Base-by-base conservation (phyloP, 2,888 invertebrate genomes). In the Oeneis ivallda region DNA sequence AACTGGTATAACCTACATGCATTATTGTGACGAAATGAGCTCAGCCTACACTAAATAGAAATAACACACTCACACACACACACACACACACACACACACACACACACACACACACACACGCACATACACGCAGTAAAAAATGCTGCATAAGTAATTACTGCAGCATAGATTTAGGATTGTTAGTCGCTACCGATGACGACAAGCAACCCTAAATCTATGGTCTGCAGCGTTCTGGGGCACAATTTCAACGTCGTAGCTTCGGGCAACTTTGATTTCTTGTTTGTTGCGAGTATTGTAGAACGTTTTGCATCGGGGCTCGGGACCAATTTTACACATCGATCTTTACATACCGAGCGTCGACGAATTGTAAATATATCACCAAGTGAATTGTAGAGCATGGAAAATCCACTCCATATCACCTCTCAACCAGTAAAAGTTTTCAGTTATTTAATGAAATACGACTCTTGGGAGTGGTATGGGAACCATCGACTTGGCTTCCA, bases 241-340 rank as follows among this genome's bases (percentile, higher is more conserved):
- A 60, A 49, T 59, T 59, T 49, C 49, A 37, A 49, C 37, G 47
- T 37, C 49, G 39, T 39, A 47, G 60, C 60, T 60, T 17, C 13
- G 49, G 60, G 60, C 37, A 17, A 60, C 60, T 60, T 60, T 60
- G 60, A 60, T 60, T 60, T 60, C 60, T 60, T 60, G 60, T 60
- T 60, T 60, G 39, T 39, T 32, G 60, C 49, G 47, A 60, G 49
- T 50, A 60, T 60, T 60, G 59, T 19, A 15, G 37, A 50, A 37
- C 49, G 17, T 19, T 60, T 50, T 60, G 60, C 49, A 60, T 60
- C 34, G 60, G 60, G 19, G n/a, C 37, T 19, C 2, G 15, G 15
- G n/a, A 47, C 47, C 15, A 15, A 9, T 7, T 9, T 17, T 49
- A 59, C 59, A 19, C 37, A 19, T 8, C 45, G 11, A 60, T 49